phyloP scores from a whole-genome alignment of 35 echinoderm and acorn worm species.

The Heliocidaris erythrogramma region DNA sequence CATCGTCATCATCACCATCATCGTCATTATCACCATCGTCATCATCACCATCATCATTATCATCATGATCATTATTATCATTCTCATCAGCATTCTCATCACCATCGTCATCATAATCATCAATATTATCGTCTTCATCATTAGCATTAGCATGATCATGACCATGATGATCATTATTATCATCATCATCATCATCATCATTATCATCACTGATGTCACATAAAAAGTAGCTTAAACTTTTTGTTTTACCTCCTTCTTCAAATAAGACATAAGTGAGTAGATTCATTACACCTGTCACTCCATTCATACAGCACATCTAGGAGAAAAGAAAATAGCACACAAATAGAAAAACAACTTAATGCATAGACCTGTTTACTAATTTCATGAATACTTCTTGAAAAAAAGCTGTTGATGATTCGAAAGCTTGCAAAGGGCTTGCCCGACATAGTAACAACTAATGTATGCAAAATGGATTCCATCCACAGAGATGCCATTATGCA shows the following conservation, averaged over 20 bases:
- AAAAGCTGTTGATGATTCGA: no score
- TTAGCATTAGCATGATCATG: not conserved
- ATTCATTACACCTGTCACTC: not conserved
- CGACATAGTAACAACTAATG: no score
- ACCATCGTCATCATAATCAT: not conserved
- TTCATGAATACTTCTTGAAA: no score
- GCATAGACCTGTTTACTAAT: no score
- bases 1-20: not conserved
- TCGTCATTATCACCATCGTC: not conserved
- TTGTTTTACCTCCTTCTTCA: conserved; percentile 21
- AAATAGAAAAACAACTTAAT: not conserved
- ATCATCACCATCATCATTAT: not conserved
- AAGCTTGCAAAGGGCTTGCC: no score
- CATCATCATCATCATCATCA: not conserved
- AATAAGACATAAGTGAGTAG: conserved; percentile 15
- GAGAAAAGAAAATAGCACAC: not conserved
- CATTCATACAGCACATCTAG: conserved; percentile 23
- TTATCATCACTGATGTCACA: no score
- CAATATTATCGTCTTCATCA: not conserved
- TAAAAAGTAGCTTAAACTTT: not conserved
- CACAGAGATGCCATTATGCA: no score
- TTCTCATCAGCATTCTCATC: not conserved
- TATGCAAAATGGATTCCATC: no score
- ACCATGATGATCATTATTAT: not conserved
- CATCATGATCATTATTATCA: not conserved